Evolutionary conservation across 2,113 vertebrate genomes (phyloP).

Genomic region (Motacilla tschutschensis): DNA sequence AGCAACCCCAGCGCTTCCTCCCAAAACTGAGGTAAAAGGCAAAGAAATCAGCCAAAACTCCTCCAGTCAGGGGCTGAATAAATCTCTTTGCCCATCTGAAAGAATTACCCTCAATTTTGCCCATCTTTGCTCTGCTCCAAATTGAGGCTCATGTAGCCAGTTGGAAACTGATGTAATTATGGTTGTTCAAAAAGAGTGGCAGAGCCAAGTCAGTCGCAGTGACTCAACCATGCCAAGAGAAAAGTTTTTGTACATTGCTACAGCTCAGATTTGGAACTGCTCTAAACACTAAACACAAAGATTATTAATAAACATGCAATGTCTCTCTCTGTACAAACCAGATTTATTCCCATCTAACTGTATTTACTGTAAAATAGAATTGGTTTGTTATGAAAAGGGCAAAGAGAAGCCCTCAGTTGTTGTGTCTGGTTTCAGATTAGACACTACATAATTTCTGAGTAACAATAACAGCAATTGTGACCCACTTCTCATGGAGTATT

Average conservation of each 20-base stretch:
- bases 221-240: background rate
- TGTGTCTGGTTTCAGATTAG: slow-evolving; percentile 25
- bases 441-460: background rate
- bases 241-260: background rate
- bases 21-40: background rate
- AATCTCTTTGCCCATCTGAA: background rate
- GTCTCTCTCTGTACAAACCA: background rate
- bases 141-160: background rate
- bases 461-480: slow-evolving; percentile 29
- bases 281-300: background rate
- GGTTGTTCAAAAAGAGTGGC: background rate
- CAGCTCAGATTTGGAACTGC: background rate
- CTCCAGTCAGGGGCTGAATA: background rate
- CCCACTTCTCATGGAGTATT: background rate
- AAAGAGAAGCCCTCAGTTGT: background rate
- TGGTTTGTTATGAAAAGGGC: slow-evolving; percentile 5
- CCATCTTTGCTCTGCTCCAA: background rate
- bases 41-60: background rate
- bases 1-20: background rate
- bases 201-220: background rate
- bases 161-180: background rate
- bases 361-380: background rate
- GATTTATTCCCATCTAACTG: background rate
- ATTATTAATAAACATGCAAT: background rate
- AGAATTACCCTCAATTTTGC: background rate